Percentiles rank a stretch among this genome's conserved stretches.
phyloP scores from a whole-genome alignment of 1,140 invertebrate species.

The Homalodisca vitripennis region DNA sequence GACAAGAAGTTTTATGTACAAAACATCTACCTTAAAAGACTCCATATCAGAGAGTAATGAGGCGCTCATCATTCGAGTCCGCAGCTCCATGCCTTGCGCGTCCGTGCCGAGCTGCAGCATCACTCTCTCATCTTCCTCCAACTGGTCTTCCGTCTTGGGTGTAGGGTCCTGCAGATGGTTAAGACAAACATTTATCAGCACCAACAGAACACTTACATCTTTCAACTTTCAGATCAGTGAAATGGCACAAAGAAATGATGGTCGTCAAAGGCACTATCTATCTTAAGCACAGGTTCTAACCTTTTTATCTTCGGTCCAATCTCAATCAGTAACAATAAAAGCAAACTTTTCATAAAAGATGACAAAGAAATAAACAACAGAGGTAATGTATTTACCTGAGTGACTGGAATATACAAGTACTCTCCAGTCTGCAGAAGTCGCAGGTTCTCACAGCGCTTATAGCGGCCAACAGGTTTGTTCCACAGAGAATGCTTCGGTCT shows the following conservation, averaged over 20 bases:
- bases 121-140: slow-evolving; percentile 90
- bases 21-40: slow-evolving; percentile 93
- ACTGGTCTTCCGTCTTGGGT: slow-evolving; percentile 95
- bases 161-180: slow-evolving; percentile 68
- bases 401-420: slow-evolving; percentile 75
- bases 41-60: slow-evolving; percentile 97
- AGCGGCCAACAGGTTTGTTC: slow-evolving; percentile 71
- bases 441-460: slow-evolving; percentile 64
- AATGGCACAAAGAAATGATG: neutral
- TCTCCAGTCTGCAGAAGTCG: slow-evolving; percentile 67
- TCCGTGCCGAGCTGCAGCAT: slow-evolving; percentile 84
- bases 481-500: slow-evolving; percentile 54
- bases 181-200: neutral
- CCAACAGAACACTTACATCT: neutral
- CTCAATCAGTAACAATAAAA: too few relatives aligned
- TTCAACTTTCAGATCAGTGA: neutral
- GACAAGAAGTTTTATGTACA: too few relatives aligned
- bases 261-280: neutral
- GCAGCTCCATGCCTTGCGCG: slow-evolving; percentile 75
- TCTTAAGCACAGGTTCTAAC: neutral
- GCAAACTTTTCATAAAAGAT: too few relatives aligned
- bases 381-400: slow-evolving; percentile 13
- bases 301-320: neutral
- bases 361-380: too few relatives aligned
- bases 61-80: slow-evolving; percentile 92